Evolutionary conservation across 2,113 vertebrate species (phyloP).

Genomic region (Puma concolor): DNA sequence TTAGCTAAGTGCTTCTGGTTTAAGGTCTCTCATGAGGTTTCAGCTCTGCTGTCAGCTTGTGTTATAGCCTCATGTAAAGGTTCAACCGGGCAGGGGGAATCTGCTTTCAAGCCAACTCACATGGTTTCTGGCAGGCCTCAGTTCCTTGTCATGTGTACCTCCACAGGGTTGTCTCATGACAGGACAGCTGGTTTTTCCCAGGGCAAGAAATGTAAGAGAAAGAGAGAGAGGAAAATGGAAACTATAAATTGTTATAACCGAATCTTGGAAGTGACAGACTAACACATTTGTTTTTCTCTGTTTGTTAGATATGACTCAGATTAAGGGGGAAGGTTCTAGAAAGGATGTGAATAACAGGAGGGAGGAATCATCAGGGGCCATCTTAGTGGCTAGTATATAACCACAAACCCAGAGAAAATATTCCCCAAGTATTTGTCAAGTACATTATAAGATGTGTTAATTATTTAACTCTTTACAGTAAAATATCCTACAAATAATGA

Average conservation of each 20-base stretch:
- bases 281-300: background rate
- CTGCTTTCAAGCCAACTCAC: background rate
- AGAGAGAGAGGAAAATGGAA: background rate
- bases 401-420: background rate
- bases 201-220: background rate
- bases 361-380: background rate
- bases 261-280: background rate
- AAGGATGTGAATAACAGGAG: background rate
- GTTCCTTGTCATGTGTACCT: background rate
- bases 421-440: background rate
- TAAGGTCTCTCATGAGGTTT: background rate
- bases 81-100: background rate
- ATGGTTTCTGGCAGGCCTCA: background rate
- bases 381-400: background rate
- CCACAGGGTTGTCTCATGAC: background rate
- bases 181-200: background rate
- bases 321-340: background rate
- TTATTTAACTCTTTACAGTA: background rate
- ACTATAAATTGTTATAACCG: background rate
- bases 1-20: background rate
- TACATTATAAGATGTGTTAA: background rate
- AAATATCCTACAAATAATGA: slow-evolving; percentile 3
- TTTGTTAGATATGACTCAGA: background rate
- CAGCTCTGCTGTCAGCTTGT: background rate
- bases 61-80: background rate